Base-by-base conservation (phyloP, 2,888 invertebrate genomes). In the Lasioglossum oenotherae region DNA sequence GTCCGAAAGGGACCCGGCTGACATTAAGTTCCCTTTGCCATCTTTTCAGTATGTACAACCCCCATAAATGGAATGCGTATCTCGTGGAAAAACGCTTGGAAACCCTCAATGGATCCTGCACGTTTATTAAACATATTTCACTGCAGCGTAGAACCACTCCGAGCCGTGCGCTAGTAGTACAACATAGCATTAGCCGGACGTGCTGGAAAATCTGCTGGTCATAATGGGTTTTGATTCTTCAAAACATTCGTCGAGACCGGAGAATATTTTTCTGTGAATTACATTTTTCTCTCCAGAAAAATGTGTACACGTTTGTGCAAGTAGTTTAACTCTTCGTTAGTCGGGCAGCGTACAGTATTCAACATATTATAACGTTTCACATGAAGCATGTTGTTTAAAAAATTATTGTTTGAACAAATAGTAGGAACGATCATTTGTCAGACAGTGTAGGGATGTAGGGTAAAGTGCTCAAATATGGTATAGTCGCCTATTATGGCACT, bases 1-100 rank as follows among this genome's bases (percentile, higher is more conserved):
- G 27, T 12, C 60, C 60, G 27, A 67, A 4, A 71, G 60, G 27
- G 49, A 53, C 27, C 35, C 35, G 80, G 75, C 75, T 71, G 74
- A 75, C 75, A 82, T 16, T 38, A 35, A 38, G 57, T 27, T 53
- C n/a, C 38, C 23, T 53, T 12, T 41, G 49, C 27, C 35, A 53
- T 80, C 27, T 35, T 67, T 67, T 67, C 31, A 67, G 35, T 19
- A 2, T 35, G 67, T 35, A 35, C 31, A 35, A 27, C 14, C 27
- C 60, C 5, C 60, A 35, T 67, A 35, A 67, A 67, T 67, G 35
- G 35, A 67, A 35, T 19, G 19, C 19, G 35, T 67, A 1, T 67
- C 19, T 31, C 31, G 8, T 67, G 16, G 19, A 19, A 67, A 35
- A 35, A 67, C 19, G 67, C 67, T 31, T 19, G 19, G 23, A 35